Evolutionary conservation across 2,888 invertebrate species (phyloP).

Genomic region (Morpho achilles): DNA sequence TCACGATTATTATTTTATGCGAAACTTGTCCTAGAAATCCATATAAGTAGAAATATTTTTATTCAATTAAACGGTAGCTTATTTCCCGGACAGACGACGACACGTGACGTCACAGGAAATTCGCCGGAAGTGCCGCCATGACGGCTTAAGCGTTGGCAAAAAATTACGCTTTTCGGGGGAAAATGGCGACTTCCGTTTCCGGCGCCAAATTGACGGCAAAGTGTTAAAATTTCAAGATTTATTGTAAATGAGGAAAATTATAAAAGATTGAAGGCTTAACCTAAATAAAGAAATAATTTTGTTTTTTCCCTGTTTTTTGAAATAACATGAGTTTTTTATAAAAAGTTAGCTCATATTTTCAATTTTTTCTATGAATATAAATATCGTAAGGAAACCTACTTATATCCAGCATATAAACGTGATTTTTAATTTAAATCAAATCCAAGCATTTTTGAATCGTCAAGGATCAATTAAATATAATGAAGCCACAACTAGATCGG

Average conservation of each 20-base stretch:
- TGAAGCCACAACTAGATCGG: too few species aligned
- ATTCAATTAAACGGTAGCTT: conserved; percentile 23
- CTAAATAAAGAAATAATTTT: background rate
- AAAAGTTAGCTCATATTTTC: too few species aligned
- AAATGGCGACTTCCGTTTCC: conserved; percentile 62
- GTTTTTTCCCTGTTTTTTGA: too few species aligned
- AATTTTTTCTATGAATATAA: too few species aligned
- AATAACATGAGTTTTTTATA: too few species aligned
- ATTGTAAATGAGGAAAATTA: conserved; percentile 4
- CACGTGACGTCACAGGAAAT: conserved; percentile 57
- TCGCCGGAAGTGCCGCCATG: conserved; percentile 61
- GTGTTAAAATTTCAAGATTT: conserved; percentile 25
- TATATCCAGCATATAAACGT: too few species aligned
- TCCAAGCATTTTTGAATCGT: too few species aligned
- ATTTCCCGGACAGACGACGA: conserved; percentile 28
- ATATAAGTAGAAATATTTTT: conserved; percentile 11
- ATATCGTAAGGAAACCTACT: too few species aligned
- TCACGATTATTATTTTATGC: too few species aligned
- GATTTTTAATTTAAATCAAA: too few species aligned
- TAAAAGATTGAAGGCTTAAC: background rate
- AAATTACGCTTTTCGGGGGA: conserved; percentile 71
- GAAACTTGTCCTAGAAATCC: background rate
- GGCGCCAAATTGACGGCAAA: conserved; percentile 31
- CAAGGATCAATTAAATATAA: too few species aligned
- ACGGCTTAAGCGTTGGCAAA: conserved; percentile 62